Percentiles rank a stretch among this genome's conserved stretches.
phyloP scores from a whole-genome alignment of 2,797 vertebrate species.

The Staurois parvus region DNA sequence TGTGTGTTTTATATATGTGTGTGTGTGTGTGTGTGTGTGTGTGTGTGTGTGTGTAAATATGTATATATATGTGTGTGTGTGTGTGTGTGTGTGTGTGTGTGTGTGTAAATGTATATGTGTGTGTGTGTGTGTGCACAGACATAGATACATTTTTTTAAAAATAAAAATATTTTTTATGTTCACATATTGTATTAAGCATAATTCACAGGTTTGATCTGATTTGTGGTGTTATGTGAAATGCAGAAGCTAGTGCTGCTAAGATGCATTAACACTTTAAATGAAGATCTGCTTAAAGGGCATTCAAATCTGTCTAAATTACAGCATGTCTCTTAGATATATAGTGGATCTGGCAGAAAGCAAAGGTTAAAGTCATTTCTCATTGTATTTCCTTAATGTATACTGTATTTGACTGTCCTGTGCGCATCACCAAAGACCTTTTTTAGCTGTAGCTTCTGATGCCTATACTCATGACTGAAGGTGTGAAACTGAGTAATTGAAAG shows the following conservation, averaged over 20 bases:
- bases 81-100: no score
- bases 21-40: no score
- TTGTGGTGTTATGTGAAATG: background rate
- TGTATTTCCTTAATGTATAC: background rate
- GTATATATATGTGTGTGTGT: no score
- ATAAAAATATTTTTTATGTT: no score
- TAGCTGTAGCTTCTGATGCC: background rate
- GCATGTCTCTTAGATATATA: background rate
- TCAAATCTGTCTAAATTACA: constrained; percentile 24
- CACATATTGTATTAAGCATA: background rate
- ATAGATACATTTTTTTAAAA: no score
- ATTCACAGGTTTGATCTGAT: background rate
- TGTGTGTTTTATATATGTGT: no score
- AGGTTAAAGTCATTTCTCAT: constrained; percentile 10
- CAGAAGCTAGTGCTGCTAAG: constrained; percentile 17
- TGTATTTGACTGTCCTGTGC: background rate
- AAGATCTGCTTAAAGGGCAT: constrained; percentile 44
- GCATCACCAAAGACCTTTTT: background rate
- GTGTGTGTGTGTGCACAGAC: no score
- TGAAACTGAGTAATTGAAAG: background rate
- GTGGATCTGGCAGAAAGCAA: constrained; percentile 24
- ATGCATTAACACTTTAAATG: constrained; percentile 28
- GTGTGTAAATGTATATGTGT: no score
- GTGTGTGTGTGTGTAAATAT: no score
- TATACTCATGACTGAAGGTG: background rate